Conservation (phyloP, 2,113 vertebrate species). For the Stercorarius parasiticus region DNA sequence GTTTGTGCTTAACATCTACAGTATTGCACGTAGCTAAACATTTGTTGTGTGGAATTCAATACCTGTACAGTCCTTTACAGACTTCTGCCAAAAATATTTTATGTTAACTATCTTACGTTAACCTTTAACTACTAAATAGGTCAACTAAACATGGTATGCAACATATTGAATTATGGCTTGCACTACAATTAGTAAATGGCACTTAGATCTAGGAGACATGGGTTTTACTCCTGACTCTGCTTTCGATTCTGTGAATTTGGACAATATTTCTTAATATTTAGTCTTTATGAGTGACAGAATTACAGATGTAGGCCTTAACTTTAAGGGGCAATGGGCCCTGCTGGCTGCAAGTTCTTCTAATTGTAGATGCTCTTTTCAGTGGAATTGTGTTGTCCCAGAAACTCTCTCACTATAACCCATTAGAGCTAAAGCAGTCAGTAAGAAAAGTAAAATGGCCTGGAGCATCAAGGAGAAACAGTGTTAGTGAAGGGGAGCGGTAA, state of each 20-base stretch:
- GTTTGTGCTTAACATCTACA: neutral
- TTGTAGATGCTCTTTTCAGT: neutral
- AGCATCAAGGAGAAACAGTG: neutral
- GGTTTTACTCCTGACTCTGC: neutral
- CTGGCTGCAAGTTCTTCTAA: neutral
- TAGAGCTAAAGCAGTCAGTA: neutral
- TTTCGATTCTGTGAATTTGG: neutral
- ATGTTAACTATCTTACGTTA: neutral
- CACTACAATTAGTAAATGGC: neutral
- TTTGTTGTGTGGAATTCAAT: neutral
- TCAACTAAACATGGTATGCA: neutral
- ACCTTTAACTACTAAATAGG: neutral
- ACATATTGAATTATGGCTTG: neutral
- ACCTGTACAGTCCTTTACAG: neutral
- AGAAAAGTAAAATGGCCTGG: neutral
- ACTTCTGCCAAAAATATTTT: neutral
- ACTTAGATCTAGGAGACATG: neutral
- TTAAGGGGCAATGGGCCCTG: neutral
- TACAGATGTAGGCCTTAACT: neutral
- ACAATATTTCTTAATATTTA: neutral
- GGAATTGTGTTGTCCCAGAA: neutral
- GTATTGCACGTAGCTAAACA: neutral
- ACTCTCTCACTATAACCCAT: neutral
- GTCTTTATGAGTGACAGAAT: neutral
- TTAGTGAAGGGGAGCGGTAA: neutral